Percentiles rank a stretch among this genome's conserved stretches.
These are phyloP conservation scores for Champsocephalus esox DNA, from an alignment of 2,797 vertebrate species.

Conservation along the genomic window DNA sequence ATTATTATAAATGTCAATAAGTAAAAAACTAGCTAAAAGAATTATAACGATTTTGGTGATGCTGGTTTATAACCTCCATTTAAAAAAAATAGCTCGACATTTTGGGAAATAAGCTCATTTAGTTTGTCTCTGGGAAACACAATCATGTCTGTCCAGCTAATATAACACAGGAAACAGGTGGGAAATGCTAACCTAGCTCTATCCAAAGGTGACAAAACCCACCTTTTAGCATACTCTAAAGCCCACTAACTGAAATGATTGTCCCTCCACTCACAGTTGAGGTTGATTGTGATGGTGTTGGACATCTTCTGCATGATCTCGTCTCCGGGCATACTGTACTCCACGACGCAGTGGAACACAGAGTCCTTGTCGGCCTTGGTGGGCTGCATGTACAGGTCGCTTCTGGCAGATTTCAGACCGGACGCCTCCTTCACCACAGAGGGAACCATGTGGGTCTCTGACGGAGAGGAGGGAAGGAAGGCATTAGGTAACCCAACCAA, in stretches of 20 bases:
- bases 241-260: not conserved
- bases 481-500: too few relatives aligned
- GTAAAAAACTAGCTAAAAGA: too few relatives aligned
- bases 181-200: not conserved
- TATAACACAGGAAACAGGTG: not conserved
- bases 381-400: slow-evolving; percentile 84
- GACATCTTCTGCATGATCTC: slow-evolving; percentile 76
- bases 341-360: slow-evolving; percentile 84
- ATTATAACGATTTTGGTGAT: too few relatives aligned
- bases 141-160: not conserved
- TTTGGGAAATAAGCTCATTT: too few relatives aligned
- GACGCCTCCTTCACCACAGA: slow-evolving; percentile 88
- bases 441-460: slow-evolving; percentile 85
- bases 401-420: slow-evolving; percentile 85
- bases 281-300: slow-evolving; percentile 79
- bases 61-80: too few relatives aligned
- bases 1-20: too few relatives aligned
- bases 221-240: not conserved
- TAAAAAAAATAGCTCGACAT: too few relatives aligned
- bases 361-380: slow-evolving; percentile 85
- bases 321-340: slow-evolving; percentile 80
- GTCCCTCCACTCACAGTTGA: slow-evolving; percentile 88
- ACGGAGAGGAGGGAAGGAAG: not conserved
- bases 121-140: too few relatives aligned
- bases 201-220: not conserved